Conservation (phyloP, 2,113 vertebrate species). For the Gobio gobio region DNA sequence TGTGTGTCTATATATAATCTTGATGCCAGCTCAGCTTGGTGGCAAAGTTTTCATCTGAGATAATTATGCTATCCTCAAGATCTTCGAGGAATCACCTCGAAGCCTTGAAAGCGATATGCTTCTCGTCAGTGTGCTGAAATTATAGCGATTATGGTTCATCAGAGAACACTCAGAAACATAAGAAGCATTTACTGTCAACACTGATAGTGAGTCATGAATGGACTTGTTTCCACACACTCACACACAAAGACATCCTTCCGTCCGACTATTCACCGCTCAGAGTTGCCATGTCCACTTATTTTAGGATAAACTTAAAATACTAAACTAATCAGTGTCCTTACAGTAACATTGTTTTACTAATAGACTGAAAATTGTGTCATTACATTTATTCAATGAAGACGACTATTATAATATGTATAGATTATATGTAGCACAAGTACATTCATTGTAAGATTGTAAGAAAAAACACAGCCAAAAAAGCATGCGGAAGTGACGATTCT, state of each 20-base stretch:
- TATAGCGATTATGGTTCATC: slow-evolving; percentile 38
- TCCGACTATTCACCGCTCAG: slow-evolving; percentile 13
- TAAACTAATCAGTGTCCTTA: background rate
- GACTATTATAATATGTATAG: background rate
- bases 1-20: background rate
- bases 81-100: slow-evolving; percentile 33
- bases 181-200: slow-evolving; percentile 58
- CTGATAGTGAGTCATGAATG: slow-evolving; percentile 28
- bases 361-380: background rate
- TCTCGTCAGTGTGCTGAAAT: slow-evolving; percentile 37
- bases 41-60: slow-evolving; percentile 38
- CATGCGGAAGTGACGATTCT: no score
- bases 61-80: slow-evolving; percentile 46
- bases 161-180: slow-evolving; percentile 47
- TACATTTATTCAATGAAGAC: background rate
- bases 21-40: slow-evolving; percentile 7
- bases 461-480: no score
- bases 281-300: background rate
- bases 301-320: background rate
- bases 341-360: background rate
- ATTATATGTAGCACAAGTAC: background rate
- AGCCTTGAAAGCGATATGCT: slow-evolving; percentile 43
- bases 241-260: slow-evolving; percentile 7
- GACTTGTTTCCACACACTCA: slow-evolving; percentile 44
- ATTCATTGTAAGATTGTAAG: background rate